Base-by-base conservation (phyloP, 2,888 invertebrate genomes). In the Eilema depressum region DNA sequence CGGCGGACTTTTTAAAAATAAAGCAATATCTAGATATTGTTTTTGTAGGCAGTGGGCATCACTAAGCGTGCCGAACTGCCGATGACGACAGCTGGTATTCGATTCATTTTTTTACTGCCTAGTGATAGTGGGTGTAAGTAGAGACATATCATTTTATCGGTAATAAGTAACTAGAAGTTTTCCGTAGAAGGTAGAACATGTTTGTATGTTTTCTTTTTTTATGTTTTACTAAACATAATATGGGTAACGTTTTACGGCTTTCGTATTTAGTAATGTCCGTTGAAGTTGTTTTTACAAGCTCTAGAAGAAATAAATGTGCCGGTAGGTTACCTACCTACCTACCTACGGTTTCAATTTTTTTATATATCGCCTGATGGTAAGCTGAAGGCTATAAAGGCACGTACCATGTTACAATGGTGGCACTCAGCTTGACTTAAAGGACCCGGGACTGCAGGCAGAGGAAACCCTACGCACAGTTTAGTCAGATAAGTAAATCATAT, bases 151-250 rank as follows among this genome's bases (percentile, higher is more conserved):
- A 25, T 25, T 57, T 25, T 57, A 30, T 66, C 28, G 20, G 28
- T 20, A 60, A 20, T 28, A n/a, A n/a, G n/a, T n/a, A n/a, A n/a
- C n/a, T n/a, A 60, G 25, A 67, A n/a, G 47, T 41, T 63, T 26
- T 59, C 63, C 63, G 57, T 64, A 47, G 63, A 57, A 69, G 28
- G 23, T 25, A 63, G 26, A 26, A n/a, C 37, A 63, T 69, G n/a
- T 63, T 30, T 26, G n/a, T 63, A 47, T 26, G 59, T 57, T 62
- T 68, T 57, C 20, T 23, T 63, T 41, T 37, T 59, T 63, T 26
- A 53, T 37, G 33, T 56, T 59, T 63, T 28, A 41, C 25, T 30
- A n/a, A 41, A 47, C 8, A 28, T 53, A 25, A 11, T 30, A 5
- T n/a, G n/a, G n/a, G 23, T 30, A 25, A 63, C 1, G 12, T 63